Conservation (phyloP, 2,888 invertebrate genomes). For the Tinea semifulvella region DNA sequence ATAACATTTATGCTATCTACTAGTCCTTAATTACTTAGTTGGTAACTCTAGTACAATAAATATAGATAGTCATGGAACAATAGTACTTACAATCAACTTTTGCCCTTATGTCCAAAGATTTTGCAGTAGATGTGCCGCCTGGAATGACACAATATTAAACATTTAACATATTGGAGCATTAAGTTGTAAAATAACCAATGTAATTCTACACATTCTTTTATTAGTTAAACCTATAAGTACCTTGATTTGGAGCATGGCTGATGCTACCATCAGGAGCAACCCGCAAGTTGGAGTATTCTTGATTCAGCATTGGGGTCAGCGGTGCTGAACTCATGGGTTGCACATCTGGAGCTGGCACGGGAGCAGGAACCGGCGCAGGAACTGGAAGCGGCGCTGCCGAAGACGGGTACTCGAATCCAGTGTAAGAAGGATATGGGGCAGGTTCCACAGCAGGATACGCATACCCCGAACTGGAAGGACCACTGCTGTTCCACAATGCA, state of each 20-base stretch:
- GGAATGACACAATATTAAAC: conserved; percentile 5
- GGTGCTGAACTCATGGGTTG: background rate
- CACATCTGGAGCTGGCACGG: conserved; percentile 26
- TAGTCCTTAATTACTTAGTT: too few species aligned
- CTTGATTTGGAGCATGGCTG: conserved; percentile 53
- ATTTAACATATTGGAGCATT: background rate
- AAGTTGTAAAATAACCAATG: background rate
- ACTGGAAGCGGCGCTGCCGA: conserved; percentile 21
- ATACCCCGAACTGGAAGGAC: background rate
- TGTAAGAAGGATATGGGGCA: conserved; percentile 23
- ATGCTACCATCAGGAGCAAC: conserved; percentile 57
- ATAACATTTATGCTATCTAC: too few species aligned
- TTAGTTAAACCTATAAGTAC: conserved; percentile 22
- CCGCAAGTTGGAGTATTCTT: conserved; percentile 37
- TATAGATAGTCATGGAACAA: too few species aligned
- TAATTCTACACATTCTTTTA: background rate
- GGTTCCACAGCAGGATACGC: conserved; percentile 20
- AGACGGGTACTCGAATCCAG: background rate
- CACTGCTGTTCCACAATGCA: conserved; percentile 17
- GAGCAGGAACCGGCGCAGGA: conserved; percentile 22
- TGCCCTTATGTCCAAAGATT: conserved; percentile 14
- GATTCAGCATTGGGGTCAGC: conserved; percentile 1
- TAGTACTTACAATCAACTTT: conserved; percentile 18
- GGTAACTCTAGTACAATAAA: too few species aligned
- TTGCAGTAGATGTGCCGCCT: background rate